Evolutionary conservation across 2,113 vertebrate genomes (phyloP), one percentile per base, ranked within the genome.

Genomic region (Bubalus kerabau): DNA sequence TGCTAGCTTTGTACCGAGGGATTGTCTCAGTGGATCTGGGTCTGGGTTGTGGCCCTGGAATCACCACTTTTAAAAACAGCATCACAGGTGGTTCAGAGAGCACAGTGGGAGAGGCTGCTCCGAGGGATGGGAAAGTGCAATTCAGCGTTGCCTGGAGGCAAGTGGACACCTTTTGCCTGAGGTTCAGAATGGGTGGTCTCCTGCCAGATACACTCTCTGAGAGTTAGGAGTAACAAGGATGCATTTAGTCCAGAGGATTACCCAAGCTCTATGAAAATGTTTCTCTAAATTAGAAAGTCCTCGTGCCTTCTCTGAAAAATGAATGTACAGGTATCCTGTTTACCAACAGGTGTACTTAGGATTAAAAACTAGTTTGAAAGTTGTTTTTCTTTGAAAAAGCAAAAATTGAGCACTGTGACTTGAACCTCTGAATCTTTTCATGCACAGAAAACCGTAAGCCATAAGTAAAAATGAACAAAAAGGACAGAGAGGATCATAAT

Each of bases 281-380:
- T 86, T 24, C 80, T 81, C n/a, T 56, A 48, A 64, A 28, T 86
- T n/a, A 71, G 57, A 26, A 24, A 71, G n/a, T 83, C 50, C 23
- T 54, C 40, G 95, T 87, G 92, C 97, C 97, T 97, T 98, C 52
- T 85, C 81, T 86, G 71, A 94, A 95, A 89, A 90, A 76, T 7
- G 71, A 95, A 96, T 91, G 85, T 93, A 24, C 14, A 80, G 36
- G n/a, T 85, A 36, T 46, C 81, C 40, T 92, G 0, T 80, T 74
- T 91, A 62, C 62, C 80, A 46, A 60, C 59, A 62, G 62, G 21
- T 91, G 28, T 54, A 40, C 76, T 86, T 90, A 62, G 36, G 28
- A 28, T 90, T 23, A 30, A 48, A 46, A 54, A 4, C 15, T 36
- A 26, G 56, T 90, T 97, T 80, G 54, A 81, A 88, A 76, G 52